Evolutionary conservation across 2,113 vertebrate genomes (phyloP).

Genomic region (Ptilonorhynchus violaceus): DNA sequence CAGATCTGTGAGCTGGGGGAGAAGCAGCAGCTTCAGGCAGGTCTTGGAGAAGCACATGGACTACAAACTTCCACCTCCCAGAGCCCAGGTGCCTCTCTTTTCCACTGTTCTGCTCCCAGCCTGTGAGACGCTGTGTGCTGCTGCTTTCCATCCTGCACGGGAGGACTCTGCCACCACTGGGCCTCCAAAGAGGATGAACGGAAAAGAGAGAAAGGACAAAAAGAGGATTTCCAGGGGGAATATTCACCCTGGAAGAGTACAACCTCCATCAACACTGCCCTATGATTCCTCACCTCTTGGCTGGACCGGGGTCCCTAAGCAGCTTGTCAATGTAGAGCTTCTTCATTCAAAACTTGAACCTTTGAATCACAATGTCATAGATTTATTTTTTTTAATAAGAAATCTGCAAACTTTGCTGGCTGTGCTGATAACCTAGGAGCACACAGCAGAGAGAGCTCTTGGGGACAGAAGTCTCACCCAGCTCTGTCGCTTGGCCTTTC

Average conservation of each 20-base stretch:
- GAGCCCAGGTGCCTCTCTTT: not conserved
- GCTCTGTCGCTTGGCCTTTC: not conserved
- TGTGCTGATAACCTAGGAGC: not conserved
- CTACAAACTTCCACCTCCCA: not conserved
- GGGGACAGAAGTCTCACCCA: not conserved
- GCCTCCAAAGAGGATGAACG: not conserved
- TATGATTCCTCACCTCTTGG: not conserved
- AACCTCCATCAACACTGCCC: not conserved
- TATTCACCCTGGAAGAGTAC: not conserved
- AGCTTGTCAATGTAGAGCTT: not conserved
- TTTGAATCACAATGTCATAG: not conserved
- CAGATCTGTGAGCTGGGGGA: not conserved
- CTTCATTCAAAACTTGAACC: not conserved
- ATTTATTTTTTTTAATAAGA: not conserved
- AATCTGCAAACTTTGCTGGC: not conserved
- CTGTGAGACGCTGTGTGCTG: not conserved
- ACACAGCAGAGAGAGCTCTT: not conserved
- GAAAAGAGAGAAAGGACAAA: not conserved
- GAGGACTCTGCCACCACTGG: not conserved
- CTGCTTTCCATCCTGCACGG: not conserved
- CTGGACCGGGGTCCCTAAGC: not conserved
- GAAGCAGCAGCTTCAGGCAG: not conserved
- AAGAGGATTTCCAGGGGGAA: not conserved
- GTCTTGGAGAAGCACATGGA: not conserved
- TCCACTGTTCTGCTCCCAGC: not conserved